Base-by-base conservation (phyloP, 2,888 invertebrate species). In the Diaphora mendica region DNA sequence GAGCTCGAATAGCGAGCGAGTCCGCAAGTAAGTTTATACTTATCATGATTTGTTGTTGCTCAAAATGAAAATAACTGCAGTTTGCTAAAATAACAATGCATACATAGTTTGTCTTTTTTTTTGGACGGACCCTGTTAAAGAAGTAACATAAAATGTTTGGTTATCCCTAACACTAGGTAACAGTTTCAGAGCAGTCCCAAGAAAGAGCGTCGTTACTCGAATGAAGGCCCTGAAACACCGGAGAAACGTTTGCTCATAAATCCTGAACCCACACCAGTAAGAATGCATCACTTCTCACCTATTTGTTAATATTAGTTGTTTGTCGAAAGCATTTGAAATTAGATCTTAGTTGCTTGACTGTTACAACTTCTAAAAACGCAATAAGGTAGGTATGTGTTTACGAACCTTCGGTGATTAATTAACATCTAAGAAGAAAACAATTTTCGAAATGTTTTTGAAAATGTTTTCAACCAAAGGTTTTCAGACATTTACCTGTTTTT, bases 181-280 rank as follows among this genome's bases (percentile, higher is more conserved):
- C 89, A 95, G 92, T 95, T 95, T 94, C 95, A 95, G 95, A 92
- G 87, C 91, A 95, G 95, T 86, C 95, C 95, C 88, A 88, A 88
- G 88, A 93, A 93, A 89, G 95, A 95, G 81, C 93, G 94, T 76
- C 94, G 94, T 86, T 95, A 94, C 87, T 96, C 95, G 77, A 92
- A 89, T 82, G 95, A 95, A 82, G 95, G 90, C 79, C 90, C 91
- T 77, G 93, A 89, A 87, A 89, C 95, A 85, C 96, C 96, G 86
- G 96, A 96, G 91, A 96, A 95, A 90, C 91, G 95, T 89, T 93
- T 96, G 91, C 95, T 96, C 88, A 93, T 96, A 88, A 94, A 96
- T 88, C 96, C 96, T 82, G 96, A 96, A 78, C 92, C 92, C 74
- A 92, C 96, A 86, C 94, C 96, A 91, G 96, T 96, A 95, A 96